phyloP scores from a whole-genome alignment of 1,140 invertebrate genomes.

The Drosophila yakuba region DNA sequence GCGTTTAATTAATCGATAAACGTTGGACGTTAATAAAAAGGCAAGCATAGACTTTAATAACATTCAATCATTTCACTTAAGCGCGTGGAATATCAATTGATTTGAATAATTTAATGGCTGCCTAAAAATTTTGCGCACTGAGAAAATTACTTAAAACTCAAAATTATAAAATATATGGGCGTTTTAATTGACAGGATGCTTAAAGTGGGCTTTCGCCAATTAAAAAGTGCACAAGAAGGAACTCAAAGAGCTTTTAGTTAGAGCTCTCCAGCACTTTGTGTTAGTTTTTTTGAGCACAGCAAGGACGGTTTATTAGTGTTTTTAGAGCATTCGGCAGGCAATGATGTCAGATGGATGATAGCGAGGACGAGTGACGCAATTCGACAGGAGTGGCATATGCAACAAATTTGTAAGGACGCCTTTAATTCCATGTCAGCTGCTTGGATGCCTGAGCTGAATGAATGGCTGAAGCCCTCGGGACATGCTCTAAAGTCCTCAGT shows the following conservation, averaged over 20 bases:
- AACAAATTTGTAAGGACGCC: slow-evolving; percentile 4
- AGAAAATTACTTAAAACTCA: not conserved
- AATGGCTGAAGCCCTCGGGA: slow-evolving; percentile 25
- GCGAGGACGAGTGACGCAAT: slow-evolving; percentile 3
- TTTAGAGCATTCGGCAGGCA: slow-evolving; percentile 45
- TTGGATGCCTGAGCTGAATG: slow-evolving; percentile 28
- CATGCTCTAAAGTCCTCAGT: slow-evolving; percentile 22
- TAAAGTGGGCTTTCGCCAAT: slow-evolving; percentile 16
- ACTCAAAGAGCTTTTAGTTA: slow-evolving; percentile 33
- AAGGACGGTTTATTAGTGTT: slow-evolving; percentile 44
- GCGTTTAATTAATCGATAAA: no score
- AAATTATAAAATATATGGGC: not conserved
- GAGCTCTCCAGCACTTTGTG: slow-evolving; percentile 12
- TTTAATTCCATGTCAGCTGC: slow-evolving; percentile 36
- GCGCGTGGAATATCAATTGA: not conserved
- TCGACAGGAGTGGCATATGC: slow-evolving; percentile 6
- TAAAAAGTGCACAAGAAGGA: slow-evolving; percentile 36
- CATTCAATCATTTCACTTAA: not conserved
- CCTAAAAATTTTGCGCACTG: slow-evolving; percentile 6
- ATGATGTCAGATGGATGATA: slow-evolving; percentile 24
- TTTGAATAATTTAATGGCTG: not conserved
- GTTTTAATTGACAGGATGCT: not conserved
- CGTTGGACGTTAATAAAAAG: no score
- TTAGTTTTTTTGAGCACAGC: slow-evolving; percentile 25
- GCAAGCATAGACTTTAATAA: no score